These are phyloP conservation scores for Leucania comma DNA, from an alignment of 2,888 invertebrate species.

Conservation along the genomic window DNA sequence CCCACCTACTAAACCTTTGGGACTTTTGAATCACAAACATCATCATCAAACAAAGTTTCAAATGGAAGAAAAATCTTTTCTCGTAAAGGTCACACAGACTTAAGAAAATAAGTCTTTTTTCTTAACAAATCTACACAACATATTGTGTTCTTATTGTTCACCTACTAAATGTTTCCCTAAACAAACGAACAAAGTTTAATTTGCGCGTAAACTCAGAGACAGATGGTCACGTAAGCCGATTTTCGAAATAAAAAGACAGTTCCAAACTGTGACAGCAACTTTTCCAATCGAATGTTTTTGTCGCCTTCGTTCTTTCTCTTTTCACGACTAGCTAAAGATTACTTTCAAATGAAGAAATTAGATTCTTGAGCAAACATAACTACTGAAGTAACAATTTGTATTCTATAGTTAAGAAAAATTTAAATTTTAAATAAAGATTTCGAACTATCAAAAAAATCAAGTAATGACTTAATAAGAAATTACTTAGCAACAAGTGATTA, in stretches of 20 bases:
- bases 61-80: too few species aligned
- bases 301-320: constrained; percentile 4
- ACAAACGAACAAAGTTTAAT: constrained; percentile 53
- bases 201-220: constrained; percentile 42
- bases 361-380: too few species aligned
- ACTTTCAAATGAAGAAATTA: constrained; percentile 2
- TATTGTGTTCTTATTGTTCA: neutral
- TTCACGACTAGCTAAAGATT: neutral
- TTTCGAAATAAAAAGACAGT: constrained; percentile 48
- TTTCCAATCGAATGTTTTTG: constrained; percentile 58
- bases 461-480: too few species aligned
- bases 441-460: too few species aligned
- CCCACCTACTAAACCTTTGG: too few species aligned
- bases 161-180: constrained; percentile 33
- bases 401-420: too few species aligned
- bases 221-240: constrained; percentile 46
- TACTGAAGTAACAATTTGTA: too few species aligned
- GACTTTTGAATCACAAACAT: too few species aligned
- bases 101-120: neutral
- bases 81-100: too few species aligned
- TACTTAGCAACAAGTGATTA: too few species aligned
- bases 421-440: too few species aligned
- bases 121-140: neutral
- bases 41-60: too few species aligned
- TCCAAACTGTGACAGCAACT: constrained; percentile 53